A percentile compares a stretch with the other conserved stretches of the same genome.
Conservation (phyloP, 2,113 vertebrate species). For the Cranoglanis bouderius region DNA sequence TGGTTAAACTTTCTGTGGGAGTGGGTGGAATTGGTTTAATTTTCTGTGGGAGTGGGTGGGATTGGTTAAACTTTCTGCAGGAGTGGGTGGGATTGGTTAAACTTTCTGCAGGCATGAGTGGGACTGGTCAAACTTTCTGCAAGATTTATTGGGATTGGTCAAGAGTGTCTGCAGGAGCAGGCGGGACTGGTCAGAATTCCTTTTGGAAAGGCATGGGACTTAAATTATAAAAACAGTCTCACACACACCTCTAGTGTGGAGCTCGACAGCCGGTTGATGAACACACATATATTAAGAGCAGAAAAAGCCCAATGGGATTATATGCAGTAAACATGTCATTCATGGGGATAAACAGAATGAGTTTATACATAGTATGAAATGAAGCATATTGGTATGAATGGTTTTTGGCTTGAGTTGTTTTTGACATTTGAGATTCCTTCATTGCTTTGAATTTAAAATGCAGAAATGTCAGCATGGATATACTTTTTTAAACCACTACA, state of each 20-base stretch:
- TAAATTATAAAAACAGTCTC: neutral
- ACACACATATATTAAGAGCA: slow-evolving; percentile 50
- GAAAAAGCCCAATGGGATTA: neutral
- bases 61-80: neutral
- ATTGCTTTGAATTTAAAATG: neutral
- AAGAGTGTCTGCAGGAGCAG: neutral
- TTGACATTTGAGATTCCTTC: neutral
- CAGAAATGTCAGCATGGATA: neutral
- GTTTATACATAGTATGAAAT: neutral
- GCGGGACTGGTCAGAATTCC: neutral
- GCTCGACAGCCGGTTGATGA: neutral
- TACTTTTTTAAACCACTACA: neutral
- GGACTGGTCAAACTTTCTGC: neutral
- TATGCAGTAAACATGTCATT: neutral
- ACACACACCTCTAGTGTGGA: neutral
- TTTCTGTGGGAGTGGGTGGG: neutral
- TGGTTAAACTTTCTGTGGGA: neutral
- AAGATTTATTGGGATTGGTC: neutral
- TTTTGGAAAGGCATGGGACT: neutral
- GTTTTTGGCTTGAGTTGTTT: neutral
- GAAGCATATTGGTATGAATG: neutral
- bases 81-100: neutral
- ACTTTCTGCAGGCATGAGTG: neutral
- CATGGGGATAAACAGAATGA: neutral
- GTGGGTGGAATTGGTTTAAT: neutral